Conservation (phyloP, 2,888 invertebrate genomes). For the Torymus tubicola region DNA sequence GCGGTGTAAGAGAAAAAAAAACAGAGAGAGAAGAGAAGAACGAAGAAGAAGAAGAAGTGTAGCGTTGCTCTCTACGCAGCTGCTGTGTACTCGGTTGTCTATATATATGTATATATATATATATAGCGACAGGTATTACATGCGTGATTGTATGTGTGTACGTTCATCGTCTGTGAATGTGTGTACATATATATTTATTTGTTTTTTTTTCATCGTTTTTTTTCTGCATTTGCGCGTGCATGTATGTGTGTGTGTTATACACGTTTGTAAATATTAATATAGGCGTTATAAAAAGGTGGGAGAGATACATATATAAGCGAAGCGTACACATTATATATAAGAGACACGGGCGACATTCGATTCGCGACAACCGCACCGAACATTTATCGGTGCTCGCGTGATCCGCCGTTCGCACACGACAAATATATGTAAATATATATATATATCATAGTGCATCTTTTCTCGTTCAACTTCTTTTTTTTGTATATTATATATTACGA, state of each 20-base stretch:
- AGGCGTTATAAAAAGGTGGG: too few species aligned
- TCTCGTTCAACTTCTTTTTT: slow-evolving; percentile 20
- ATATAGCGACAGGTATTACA: background rate
- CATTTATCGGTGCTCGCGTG: slow-evolving; percentile 6
- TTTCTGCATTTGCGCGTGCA: slow-evolving; percentile 1
- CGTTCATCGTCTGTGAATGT: background rate
- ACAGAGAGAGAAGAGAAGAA: background rate
- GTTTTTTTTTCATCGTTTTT: slow-evolving; percentile 18
- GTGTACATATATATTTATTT: background rate
- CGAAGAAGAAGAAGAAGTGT: background rate
- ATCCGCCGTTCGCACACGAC: background rate
- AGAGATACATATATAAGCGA: too few species aligned
- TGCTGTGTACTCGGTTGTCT: background rate
- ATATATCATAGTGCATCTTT: slow-evolving; percentile 45
- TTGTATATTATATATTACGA: slow-evolving; percentile 9
- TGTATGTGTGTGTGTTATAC: background rate
- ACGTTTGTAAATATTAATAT: too few species aligned
- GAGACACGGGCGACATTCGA: slow-evolving; percentile 15
- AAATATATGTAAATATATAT: slow-evolving; percentile 33
- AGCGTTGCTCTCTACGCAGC: background rate
- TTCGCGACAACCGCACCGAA: slow-evolving; percentile 5
- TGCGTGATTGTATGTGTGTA: too few species aligned
- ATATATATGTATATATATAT: background rate
- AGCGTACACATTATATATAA: too few species aligned
- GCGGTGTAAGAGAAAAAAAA: slow-evolving; percentile 19